Base-by-base conservation (phyloP, 2,888 invertebrate genomes). In the Meteorus cinctellus region DNA sequence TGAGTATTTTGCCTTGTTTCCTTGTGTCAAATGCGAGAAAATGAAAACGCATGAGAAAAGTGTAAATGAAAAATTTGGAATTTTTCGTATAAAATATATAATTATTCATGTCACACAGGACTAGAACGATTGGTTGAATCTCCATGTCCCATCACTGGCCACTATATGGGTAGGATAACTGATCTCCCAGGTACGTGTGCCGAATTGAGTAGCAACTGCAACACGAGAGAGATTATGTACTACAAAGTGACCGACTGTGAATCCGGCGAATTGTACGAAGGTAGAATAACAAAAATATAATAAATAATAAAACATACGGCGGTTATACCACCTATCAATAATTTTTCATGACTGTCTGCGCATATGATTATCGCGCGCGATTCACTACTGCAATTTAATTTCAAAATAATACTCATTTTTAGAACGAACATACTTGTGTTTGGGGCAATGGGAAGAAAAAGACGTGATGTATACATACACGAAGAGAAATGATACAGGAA, bases 361-460 rank as follows among this genome's bases (percentile, higher is more conserved):
- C 67, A 62, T 31, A 51, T 31, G 72, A 71, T 5, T 36, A 8
- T 34, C 34, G 0, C 34, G 8, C 4, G 8, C 34, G 8, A 34
- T 2, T 34, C 1, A 34, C 34, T 34, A 2, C 34, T 34, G 4
- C 34, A 29, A 27, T 24, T 24, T 29, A 63, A 29, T 19, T 10
- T 45, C 4, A 14, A 34, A 76, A 65, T 75, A 29, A 59, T 68
- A 72, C 79, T 79, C 31, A 29, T 77, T 85, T 85, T 5, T 82
- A 92, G 93, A 93, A 86, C 90, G 94, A 19, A 92, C 93, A 78
- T 94, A 94, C 83, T 90, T 91, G 77, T 94, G 94, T 82, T 87
- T 94, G 60, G 94, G 94, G 2, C 93, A 94, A 82, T 94, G 94
- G 93, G 90, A 91, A 78, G 93, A 94, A 84, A 90, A 91, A 45